A percentile compares a stretch with the other conserved stretches of the same genome.
Evolutionary conservation across 1,140 invertebrate genomes (phyloP).

Genomic region (Phymorhynchus buccinoides): DNA sequence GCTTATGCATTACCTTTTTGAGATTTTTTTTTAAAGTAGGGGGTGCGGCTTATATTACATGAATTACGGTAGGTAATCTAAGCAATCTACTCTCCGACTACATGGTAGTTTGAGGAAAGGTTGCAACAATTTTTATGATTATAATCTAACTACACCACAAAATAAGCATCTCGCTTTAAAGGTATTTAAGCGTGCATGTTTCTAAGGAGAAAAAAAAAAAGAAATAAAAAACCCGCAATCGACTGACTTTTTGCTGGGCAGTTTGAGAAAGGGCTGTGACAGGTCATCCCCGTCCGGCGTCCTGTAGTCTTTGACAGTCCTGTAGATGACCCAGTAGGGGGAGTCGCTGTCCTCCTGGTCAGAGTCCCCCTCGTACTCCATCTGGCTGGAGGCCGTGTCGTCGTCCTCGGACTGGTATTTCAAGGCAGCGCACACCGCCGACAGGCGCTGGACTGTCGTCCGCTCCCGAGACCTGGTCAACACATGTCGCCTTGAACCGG

Average conservation of each 20-base stretch:
- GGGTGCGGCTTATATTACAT: too few relatives aligned
- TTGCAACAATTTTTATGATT: too few relatives aligned
- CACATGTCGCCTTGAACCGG: not conserved
- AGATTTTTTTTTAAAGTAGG: too few relatives aligned
- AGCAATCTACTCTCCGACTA: too few relatives aligned
- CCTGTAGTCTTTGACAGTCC: conserved; percentile 83
- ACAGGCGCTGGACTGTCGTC: conserved; percentile 72
- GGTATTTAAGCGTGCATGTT: too few relatives aligned
- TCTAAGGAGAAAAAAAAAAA: too few relatives aligned
- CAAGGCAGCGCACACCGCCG: conserved; percentile 78
- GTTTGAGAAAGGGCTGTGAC: conserved; percentile 91
- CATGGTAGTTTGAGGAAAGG: too few relatives aligned
- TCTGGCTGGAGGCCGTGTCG: conserved; percentile 56
- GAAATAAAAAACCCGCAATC: too few relatives aligned
- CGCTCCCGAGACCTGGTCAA: conserved; percentile 41
- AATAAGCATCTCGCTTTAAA: too few relatives aligned
- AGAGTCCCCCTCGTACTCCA: conserved; percentile 63
- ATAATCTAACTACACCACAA: too few relatives aligned
- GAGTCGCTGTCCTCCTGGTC: conserved; percentile 59
- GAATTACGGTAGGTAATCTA: too few relatives aligned
- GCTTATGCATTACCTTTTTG: too few relatives aligned
- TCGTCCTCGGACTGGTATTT: conserved; percentile 77
- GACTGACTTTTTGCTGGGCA: conserved; percentile 88
- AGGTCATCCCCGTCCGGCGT: conserved; percentile 80
- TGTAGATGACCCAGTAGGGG: conserved; percentile 82